phyloP scores from a whole-genome alignment of 2,888 invertebrate species.

The Drosophila peninsularis region DNA sequence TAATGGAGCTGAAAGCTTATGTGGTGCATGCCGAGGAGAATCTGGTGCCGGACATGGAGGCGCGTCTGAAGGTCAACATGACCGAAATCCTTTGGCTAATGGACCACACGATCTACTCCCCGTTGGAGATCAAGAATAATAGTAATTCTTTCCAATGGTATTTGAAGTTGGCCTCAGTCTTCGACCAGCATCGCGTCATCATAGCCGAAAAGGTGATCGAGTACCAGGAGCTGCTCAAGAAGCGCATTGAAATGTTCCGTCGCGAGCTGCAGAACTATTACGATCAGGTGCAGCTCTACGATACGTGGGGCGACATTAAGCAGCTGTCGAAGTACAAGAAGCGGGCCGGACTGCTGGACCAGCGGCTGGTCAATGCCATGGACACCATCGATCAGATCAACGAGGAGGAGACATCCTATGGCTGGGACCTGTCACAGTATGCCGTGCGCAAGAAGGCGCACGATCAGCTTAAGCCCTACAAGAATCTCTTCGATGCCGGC shows the following conservation, averaged over 20 bases:
- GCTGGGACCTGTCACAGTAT: slow-evolving; percentile 95
- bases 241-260: slow-evolving; percentile 91
- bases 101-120: slow-evolving; percentile 91
- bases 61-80: slow-evolving; percentile 88
- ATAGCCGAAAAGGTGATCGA: slow-evolving; percentile 93
- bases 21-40: slow-evolving; percentile 90
- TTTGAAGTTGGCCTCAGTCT: slow-evolving; percentile 90
- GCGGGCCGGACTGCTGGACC: slow-evolving; percentile 92
- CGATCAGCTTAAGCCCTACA: slow-evolving; percentile 93
- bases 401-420: slow-evolving; percentile 94
- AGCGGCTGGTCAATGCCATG: slow-evolving; percentile 88
- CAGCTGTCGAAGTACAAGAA: slow-evolving; percentile 92
- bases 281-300: slow-evolving; percentile 92
- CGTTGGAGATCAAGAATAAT: slow-evolving; percentile 94
- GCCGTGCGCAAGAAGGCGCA: slow-evolving; percentile 91
- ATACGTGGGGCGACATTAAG: slow-evolving; percentile 93
- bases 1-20: slow-evolving; percentile 93
- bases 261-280: slow-evolving; percentile 92
- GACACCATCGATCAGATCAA: slow-evolving; percentile 94
- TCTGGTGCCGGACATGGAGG: slow-evolving; percentile 90
- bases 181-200: slow-evolving; percentile 92
- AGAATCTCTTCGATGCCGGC: slow-evolving; percentile 94
- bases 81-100: slow-evolving; percentile 92
- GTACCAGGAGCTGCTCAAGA: slow-evolving; percentile 92
- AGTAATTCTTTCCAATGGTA: slow-evolving; percentile 96